Conservation (phyloP, 2,797 vertebrate species). For the Micropoecilia bifurca region DNA sequence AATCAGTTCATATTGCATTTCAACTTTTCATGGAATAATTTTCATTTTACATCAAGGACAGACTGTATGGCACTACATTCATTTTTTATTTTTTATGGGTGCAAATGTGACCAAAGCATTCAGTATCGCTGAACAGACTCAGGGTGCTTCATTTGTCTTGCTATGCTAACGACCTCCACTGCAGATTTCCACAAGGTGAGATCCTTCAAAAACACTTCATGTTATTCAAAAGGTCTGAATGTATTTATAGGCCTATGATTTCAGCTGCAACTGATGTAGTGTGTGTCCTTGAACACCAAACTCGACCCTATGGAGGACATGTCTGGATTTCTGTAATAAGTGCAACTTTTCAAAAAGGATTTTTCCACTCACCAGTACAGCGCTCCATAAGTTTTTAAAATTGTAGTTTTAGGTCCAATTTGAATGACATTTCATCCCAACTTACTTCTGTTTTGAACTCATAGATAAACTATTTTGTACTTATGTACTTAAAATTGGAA, state of each 20-base stretch:
- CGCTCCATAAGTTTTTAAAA: not conserved
- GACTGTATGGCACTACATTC: conserved; percentile 10
- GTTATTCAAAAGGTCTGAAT: conserved; percentile 58
- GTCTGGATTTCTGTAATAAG: not conserved
- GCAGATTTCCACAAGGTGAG: conserved; percentile 46
- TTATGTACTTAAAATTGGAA: not conserved
- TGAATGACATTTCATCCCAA: not conserved
- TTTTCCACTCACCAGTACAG: too few relatives aligned
- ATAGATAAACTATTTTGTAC: not conserved
- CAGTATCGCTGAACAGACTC: conserved; percentile 28
- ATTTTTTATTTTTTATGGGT: conserved; percentile 18
- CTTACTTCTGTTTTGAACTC: not conserved
- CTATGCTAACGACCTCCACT: conserved; percentile 29
- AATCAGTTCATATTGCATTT: conserved; percentile 22
- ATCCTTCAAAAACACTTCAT: conserved; percentile 44
- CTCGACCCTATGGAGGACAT: conserved; percentile 5
- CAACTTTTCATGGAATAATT: conserved; percentile 6
- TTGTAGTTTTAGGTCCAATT: not conserved
- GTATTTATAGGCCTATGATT: conserved; percentile 45
- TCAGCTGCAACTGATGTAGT: conserved; percentile 13
- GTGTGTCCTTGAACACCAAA: conserved; percentile 28
- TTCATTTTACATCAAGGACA: conserved; percentile 33
- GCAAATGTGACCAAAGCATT: conserved; percentile 33
- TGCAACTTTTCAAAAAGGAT: not conserved
- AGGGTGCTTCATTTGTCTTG: conserved; percentile 50